phyloP scores from a whole-genome alignment of 2,797 vertebrate genomes.

The Poecilia wingei region DNA sequence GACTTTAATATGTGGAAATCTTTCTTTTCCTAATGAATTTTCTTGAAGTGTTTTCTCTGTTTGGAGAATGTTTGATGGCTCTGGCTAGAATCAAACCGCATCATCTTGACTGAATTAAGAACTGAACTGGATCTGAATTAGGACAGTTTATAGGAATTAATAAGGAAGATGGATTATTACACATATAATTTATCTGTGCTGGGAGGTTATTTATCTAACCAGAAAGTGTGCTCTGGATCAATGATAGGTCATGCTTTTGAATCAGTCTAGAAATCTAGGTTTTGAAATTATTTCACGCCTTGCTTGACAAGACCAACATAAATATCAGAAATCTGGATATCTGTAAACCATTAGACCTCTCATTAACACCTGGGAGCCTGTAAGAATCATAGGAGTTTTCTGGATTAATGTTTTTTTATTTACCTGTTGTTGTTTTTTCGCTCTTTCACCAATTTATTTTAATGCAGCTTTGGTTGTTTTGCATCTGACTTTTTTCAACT shows the following conservation, averaged over 20 bases:
- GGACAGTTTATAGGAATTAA: neutral
- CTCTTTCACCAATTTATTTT: neutral
- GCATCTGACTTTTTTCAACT: too few species aligned
- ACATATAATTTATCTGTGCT: neutral
- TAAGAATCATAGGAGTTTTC: neutral
- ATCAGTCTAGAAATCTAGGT: neutral
- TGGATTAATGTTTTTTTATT: neutral
- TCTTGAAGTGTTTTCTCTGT: neutral
- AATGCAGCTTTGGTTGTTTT: neutral
- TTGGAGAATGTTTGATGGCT: neutral
- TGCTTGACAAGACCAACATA: neutral
- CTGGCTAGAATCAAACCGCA: neutral
- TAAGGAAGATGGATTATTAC: neutral
- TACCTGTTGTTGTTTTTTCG: neutral
- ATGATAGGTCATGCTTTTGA: neutral
- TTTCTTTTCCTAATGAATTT: neutral
- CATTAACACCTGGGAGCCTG: neutral
- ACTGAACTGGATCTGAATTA: neutral
- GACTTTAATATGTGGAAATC: neutral
- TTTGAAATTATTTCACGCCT: neutral
- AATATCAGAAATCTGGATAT: neutral
- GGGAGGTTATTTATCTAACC: neutral
- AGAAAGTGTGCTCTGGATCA: neutral
- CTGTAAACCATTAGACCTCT: neutral
- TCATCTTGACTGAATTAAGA: neutral